Percentiles rank a stretch among this genome's conserved stretches.
These are phyloP conservation scores for Perizoma flavofasciatum DNA, from an alignment of 2,888 invertebrate species.

Conservation along the genomic window DNA sequence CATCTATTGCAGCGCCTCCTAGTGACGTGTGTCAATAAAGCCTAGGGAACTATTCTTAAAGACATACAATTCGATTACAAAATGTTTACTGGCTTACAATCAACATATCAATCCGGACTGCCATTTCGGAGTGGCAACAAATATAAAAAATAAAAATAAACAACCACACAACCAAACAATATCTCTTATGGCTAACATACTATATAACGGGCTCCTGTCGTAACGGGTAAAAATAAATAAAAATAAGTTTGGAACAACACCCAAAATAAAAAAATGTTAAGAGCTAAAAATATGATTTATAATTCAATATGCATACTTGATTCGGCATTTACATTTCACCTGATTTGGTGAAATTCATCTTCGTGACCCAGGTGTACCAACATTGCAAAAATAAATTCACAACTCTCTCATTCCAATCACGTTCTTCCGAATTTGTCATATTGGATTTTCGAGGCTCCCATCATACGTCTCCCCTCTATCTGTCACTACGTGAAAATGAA, in stretches of 20 bases:
- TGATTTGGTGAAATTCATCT: constrained; percentile 56
- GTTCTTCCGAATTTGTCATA: constrained; percentile 83
- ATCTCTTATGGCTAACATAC: too few species aligned
- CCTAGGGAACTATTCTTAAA: too few species aligned
- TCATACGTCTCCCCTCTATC: constrained; percentile 71
- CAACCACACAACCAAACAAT: too few species aligned
- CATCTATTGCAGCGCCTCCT: too few species aligned
- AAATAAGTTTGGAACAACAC: neutral
- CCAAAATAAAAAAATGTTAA: neutral
- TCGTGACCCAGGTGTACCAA: constrained; percentile 57
- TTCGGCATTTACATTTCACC: constrained; percentile 39
- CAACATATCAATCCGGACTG: too few species aligned
- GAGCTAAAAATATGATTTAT: constrained; percentile 9
- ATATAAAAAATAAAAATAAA: too few species aligned
- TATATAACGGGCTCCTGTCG: too few species aligned
- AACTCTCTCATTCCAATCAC: constrained; percentile 79
- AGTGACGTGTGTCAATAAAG: too few species aligned
- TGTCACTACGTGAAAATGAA: constrained; percentile 79
- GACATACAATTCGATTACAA: too few species aligned
- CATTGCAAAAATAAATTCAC: constrained; percentile 70
- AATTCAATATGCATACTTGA: constrained; percentile 22
- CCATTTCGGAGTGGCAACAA: too few species aligned
- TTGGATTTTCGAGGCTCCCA: constrained; percentile 79
- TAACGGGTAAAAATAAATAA: neutral
- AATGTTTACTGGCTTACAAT: too few species aligned